These are phyloP conservation scores for Andrena trimmerana DNA, from an alignment of 2,888 invertebrate species.

Conservation along the genomic window DNA sequence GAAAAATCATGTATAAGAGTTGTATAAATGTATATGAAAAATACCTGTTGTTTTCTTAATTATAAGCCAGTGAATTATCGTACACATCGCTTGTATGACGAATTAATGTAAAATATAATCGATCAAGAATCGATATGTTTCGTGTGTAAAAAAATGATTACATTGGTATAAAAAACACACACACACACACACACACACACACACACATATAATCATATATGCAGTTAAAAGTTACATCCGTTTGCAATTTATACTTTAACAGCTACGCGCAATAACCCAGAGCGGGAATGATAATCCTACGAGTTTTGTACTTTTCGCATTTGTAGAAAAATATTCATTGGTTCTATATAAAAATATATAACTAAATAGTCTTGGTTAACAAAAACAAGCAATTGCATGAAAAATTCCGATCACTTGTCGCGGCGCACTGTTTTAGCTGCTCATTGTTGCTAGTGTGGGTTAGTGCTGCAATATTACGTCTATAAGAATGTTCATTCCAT, in stretches of 20 bases:
- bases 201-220: too few relatives aligned
- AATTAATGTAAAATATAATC: neutral
- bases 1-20: neutral
- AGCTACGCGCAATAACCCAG: neutral
- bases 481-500: conserved; percentile 39
- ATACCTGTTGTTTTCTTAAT: neutral
- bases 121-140: neutral
- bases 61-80: conserved; percentile 22
- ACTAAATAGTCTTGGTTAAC: neutral
- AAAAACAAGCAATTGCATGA: neutral
- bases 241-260: conserved; percentile 8
- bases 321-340: conserved; percentile 24
- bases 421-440: neutral
- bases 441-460: conserved; percentile 18
- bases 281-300: neutral
- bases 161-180: conserved; percentile 9
- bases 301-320: conserved; percentile 28
- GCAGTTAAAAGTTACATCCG: neutral
- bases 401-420: neutral
- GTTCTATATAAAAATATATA: conserved; percentile 8
- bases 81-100: conserved; percentile 6
- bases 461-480: conserved; percentile 38
- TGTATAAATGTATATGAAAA: conserved; percentile 12
- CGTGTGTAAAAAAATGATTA: conserved; percentile 31
- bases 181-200: neutral